These are phyloP conservation scores for Monochamus alternatus DNA, from an alignment of 2,888 invertebrate species.

Conservation along the genomic window DNA sequence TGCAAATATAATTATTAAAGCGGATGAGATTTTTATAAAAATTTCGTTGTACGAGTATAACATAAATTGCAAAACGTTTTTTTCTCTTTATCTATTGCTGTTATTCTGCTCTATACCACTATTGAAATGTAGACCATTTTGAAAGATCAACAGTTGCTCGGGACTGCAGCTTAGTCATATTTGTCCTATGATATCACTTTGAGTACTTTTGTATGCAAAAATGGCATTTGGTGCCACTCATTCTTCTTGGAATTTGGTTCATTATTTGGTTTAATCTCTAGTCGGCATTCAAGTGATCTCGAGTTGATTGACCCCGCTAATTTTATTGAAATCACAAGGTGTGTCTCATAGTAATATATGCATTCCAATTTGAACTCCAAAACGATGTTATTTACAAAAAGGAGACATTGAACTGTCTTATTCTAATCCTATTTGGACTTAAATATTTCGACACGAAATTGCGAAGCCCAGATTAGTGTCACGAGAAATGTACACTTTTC, in stretches of 20 bases:
- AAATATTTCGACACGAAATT: conserved; percentile 1
- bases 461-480: conserved; percentile 2
- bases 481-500: neutral
- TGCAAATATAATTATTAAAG: no score
- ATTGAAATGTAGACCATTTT: no score
- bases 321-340: conserved; percentile 3
- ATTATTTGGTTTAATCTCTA: conserved; percentile 1
- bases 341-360: neutral
- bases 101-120: no score
- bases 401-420: neutral
- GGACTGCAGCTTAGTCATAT: no score
- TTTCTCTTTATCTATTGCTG: no score
- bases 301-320: neutral
- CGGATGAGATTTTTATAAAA: no score
- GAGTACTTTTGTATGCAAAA: no score
- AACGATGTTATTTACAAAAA: neutral
- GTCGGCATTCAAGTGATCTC: neutral
- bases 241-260: neutral
- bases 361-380: conserved; percentile 4
- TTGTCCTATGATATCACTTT: no score
- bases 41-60: no score
- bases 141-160: no score
- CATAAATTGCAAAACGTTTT: no score
- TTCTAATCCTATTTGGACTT: neutral
- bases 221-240: neutral